Percentiles rank a stretch among this genome's conserved stretches.
Evolutionary conservation across 2,113 vertebrate species (phyloP).

Genomic region (Calidris pygmaea): DNA sequence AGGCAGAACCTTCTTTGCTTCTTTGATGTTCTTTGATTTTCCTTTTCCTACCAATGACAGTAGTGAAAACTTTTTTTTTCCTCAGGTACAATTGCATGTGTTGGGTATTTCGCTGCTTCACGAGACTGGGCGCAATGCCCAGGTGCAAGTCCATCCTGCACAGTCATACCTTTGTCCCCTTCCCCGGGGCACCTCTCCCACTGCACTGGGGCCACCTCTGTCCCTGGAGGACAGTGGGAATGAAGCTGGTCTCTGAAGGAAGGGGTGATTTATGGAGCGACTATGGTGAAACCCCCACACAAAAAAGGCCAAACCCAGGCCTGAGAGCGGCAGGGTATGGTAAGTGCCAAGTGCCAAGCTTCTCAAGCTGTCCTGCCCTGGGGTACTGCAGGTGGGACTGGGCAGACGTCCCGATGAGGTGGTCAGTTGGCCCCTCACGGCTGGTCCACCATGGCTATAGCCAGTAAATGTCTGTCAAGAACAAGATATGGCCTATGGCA

Average conservation of each 20-base stretch:
- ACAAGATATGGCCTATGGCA: not conserved
- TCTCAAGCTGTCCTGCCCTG: not conserved
- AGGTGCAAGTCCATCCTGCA: not conserved
- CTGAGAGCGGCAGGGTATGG: not conserved
- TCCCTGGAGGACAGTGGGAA: not conserved
- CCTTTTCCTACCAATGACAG: not conserved
- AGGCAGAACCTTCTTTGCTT: not conserved
- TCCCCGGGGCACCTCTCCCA: not conserved
- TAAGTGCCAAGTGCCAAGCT: not conserved
- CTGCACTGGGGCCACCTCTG: not conserved
- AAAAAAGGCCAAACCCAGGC: not conserved
- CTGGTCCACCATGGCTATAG: not conserved
- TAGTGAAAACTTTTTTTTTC: not conserved
- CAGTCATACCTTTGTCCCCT: not conserved
- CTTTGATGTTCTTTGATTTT: not conserved
- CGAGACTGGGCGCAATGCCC: not conserved
- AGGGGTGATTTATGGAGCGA: not conserved
- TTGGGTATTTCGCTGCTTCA: not conserved
- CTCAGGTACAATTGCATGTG: not conserved
- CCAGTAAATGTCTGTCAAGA: not conserved
- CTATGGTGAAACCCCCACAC: not conserved
- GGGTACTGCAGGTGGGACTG: fast-evolving
- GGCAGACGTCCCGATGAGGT: not conserved
- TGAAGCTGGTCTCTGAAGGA: not conserved
- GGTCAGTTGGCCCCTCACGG: fast-evolving